phyloP scores from a whole-genome alignment of 2,113 vertebrate species.

The Mixornis gularis region DNA sequence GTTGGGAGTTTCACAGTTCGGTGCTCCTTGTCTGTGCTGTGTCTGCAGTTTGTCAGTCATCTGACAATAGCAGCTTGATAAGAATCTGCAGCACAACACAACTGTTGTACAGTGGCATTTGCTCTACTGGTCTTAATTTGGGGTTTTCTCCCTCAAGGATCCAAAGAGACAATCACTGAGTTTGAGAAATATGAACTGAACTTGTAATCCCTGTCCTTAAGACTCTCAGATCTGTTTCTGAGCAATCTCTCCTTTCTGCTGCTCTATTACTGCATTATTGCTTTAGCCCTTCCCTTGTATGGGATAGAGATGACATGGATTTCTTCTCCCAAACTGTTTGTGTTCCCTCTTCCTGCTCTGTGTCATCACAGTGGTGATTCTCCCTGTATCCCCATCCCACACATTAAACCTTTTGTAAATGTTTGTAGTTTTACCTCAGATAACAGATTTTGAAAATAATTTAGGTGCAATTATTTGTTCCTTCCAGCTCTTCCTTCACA shows the following conservation, averaged over 20 bases:
- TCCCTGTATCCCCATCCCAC: not conserved
- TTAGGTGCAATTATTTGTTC: not conserved
- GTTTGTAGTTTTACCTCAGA: not conserved
- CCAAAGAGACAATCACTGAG: not conserved
- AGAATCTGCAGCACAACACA: not conserved
- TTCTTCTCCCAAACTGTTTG: not conserved
- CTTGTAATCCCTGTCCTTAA: not conserved
- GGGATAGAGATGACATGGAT: not conserved
- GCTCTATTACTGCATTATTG: not conserved
- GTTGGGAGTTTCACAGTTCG: not conserved
- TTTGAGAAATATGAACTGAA: not conserved
- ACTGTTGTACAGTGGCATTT: not conserved
- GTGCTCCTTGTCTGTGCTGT: not conserved
- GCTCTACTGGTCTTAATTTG: not conserved
- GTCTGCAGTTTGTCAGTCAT: slow-evolving; percentile 29
- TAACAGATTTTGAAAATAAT: not conserved
- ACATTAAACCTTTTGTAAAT: not conserved
- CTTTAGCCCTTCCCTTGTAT: not conserved
- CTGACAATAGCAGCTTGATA: not conserved
- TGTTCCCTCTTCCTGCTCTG: not conserved
- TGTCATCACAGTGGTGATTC: fast-evolving
- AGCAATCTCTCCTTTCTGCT: not conserved
- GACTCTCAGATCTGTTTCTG: not conserved
- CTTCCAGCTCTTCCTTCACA: slow-evolving; percentile 92
- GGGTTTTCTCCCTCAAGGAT: not conserved